These are phyloP conservation scores for Melieria omissa DNA, from an alignment of 2,888 invertebrate species.

Conservation along the genomic window DNA sequence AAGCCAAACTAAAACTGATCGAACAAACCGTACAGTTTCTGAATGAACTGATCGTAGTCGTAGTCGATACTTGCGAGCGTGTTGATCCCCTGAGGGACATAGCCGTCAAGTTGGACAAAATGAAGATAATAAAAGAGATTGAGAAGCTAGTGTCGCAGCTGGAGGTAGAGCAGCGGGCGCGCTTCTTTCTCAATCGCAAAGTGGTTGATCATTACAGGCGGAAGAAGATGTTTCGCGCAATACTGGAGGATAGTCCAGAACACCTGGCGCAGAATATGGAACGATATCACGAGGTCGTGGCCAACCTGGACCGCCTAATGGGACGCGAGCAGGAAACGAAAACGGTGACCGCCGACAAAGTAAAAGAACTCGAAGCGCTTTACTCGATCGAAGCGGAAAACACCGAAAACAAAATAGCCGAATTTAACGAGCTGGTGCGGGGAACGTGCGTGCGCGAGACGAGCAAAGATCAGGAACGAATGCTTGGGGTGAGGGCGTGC, in stretches of 20 bases:
- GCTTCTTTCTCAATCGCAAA: slow-evolving; percentile 50
- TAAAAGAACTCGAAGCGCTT: neutral
- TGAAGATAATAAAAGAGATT: slow-evolving; percentile 43
- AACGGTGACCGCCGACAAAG: neutral
- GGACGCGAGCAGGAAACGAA: slow-evolving; percentile 39
- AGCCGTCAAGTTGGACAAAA: slow-evolving; percentile 47
- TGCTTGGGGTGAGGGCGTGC: slow-evolving; percentile 27
- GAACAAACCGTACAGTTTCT: slow-evolving; percentile 44
- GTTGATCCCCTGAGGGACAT: slow-evolving; percentile 21
- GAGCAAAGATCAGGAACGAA: neutral
- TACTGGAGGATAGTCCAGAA: slow-evolving; percentile 44
- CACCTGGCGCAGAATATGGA: neutral
- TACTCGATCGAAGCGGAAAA: slow-evolving; percentile 14
- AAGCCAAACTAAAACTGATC: slow-evolving; percentile 8
- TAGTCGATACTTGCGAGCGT: slow-evolving; percentile 43
- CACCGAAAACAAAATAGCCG: slow-evolving; percentile 5
- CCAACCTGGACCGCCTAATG: slow-evolving; percentile 43
- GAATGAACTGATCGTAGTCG: slow-evolving; percentile 38
- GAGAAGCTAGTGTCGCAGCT: slow-evolving; percentile 13
- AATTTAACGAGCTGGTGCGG: slow-evolving; percentile 35
- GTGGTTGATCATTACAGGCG: slow-evolving; percentile 53
- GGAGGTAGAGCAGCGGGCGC: slow-evolving; percentile 40
- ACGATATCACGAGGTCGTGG: slow-evolving; percentile 43
- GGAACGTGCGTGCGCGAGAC: slow-evolving; percentile 29
- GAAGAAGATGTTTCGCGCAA: slow-evolving; percentile 43